Base-by-base conservation (phyloP, 2,113 vertebrate species). In the Tympanuchus pallidicinctus region DNA sequence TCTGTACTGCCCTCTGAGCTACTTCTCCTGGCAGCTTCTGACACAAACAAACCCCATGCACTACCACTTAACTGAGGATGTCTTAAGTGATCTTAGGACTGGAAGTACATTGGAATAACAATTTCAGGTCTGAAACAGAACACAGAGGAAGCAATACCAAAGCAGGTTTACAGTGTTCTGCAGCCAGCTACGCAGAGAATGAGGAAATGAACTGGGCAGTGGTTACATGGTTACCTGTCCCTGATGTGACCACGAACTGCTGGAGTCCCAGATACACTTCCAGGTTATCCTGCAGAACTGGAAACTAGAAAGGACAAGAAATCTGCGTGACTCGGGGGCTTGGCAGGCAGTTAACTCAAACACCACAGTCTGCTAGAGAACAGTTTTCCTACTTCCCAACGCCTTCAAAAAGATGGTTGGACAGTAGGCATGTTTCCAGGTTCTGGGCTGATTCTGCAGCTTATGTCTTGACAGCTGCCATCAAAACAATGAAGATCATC, bases 191-290 rank as follows among this genome's bases (percentile, higher is more conserved):
- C 6, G 76, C 32, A 13, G 17, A 22, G 56, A 71, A 15, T 1
- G 22, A 89, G 72, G 11, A 45, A 8, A 1, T 5, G 50, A 2
- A 45, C 32, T 20, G 32, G 17, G 15, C 1, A 2, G 32, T 4
- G 48, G 70, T 38, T 38, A 38, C 38, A 10, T 72, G 60, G 96
- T 97, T 98, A 99, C 99, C 99, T 98, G 99, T 98, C 88, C 98
- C 98, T 56, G 98, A 98, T 60, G 98, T 98, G 84, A 99, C 98
- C 71, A 99, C 97, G 38, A 98, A 99, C 97, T 99, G 99, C 97
- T 99, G 99, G 86, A 99, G 98, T 73, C 99, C 99, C 93, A 99
- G 97, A 86, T 99, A 99, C 40, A 99, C 98, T 36, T 99, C 99
- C 96, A 99, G 93, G 96, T 99, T 99, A 83, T 99, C 99, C 96